phyloP scores from a whole-genome alignment of 2,113 vertebrate species.

The Podiceps cristatus region DNA sequence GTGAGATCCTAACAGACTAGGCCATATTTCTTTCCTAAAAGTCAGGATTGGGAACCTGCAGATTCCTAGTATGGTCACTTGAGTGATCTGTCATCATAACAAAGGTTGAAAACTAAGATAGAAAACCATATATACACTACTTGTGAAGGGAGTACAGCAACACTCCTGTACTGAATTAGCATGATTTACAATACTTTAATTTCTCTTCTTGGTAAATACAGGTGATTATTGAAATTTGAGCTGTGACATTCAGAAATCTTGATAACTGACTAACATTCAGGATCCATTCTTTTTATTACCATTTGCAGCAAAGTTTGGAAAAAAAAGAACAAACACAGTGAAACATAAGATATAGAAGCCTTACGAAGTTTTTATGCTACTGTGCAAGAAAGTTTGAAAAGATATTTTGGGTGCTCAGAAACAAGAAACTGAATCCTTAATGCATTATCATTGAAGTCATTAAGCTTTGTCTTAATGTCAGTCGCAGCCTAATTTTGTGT shows the following conservation, averaged over 20 bases:
- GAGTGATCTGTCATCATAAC: neutral
- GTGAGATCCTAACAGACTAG: neutral
- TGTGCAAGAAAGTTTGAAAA: neutral
- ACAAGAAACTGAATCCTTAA: neutral
- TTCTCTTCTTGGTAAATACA: neutral
- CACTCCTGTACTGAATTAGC: neutral
- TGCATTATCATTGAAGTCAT: neutral
- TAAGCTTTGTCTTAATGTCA: neutral
- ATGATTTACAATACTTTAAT: neutral
- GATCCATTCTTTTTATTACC: neutral
- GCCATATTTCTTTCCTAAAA: neutral
- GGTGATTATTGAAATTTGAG: constrained; percentile 34
- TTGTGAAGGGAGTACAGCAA: neutral
- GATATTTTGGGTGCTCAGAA: neutral
- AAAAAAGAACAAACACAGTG: neutral
- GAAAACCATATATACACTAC: neutral
- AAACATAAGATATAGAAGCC: constrained; percentile 21
- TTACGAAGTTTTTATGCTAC: constrained; percentile 4
- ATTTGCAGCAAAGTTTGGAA: neutral
- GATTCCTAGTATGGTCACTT: neutral
- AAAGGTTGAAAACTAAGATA: neutral
- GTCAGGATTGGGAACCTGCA: neutral
- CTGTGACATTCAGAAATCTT: constrained; percentile 45
- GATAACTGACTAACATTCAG: neutral
- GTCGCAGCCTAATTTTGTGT: neutral